These are phyloP conservation scores for Pogonomyrmex californicus DNA, from an alignment of 1,140 invertebrate species.

Conservation along the genomic window DNA sequence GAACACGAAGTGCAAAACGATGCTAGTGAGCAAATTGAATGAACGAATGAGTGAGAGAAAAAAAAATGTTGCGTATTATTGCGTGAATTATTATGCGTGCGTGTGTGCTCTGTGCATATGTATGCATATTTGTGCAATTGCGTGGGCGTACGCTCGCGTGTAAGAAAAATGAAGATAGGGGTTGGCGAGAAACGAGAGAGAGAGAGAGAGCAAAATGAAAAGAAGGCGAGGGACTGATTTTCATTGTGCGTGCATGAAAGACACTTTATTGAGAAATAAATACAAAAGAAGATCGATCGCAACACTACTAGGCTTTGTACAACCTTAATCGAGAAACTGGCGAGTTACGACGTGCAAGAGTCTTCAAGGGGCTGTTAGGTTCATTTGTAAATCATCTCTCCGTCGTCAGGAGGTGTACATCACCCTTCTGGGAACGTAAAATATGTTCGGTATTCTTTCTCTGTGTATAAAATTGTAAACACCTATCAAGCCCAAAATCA, in stretches of 20 bases:
- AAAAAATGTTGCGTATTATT: slow-evolving; percentile 22
- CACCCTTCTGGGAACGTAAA: slow-evolving; percentile 86
- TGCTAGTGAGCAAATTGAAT: slow-evolving; percentile 46
- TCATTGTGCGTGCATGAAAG: slow-evolving; percentile 51
- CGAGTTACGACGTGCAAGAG: slow-evolving; percentile 76
- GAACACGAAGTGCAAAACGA: slow-evolving; percentile 60
- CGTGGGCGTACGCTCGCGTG: slow-evolving; percentile 10
- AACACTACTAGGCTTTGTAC: slow-evolving; percentile 64
- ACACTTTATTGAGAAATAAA: slow-evolving; percentile 68
- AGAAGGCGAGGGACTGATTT: slow-evolving; percentile 31
- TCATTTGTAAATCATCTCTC: slow-evolving; percentile 89
- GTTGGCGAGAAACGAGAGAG: slow-evolving; percentile 50
- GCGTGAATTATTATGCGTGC: slow-evolving; percentile 15
- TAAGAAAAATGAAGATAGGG: slow-evolving; percentile 52
- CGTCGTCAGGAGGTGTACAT: slow-evolving; percentile 86
- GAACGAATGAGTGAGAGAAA: slow-evolving; percentile 23
- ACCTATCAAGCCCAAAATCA: slow-evolving; percentile 83
- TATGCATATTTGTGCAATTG: slow-evolving; percentile 53
- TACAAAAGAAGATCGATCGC: slow-evolving; percentile 51
- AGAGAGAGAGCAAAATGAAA: slow-evolving; percentile 12
- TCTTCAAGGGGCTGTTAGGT: slow-evolving; percentile 82
- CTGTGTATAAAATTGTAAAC: slow-evolving; percentile 86
- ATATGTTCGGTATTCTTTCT: slow-evolving; percentile 84
- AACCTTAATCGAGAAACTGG: slow-evolving; percentile 64
- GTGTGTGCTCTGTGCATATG: slow-evolving; percentile 22